These are phyloP conservation scores for Drosophila murphyi DNA, from an alignment of 1,140 invertebrate species.

Conservation along the genomic window DNA sequence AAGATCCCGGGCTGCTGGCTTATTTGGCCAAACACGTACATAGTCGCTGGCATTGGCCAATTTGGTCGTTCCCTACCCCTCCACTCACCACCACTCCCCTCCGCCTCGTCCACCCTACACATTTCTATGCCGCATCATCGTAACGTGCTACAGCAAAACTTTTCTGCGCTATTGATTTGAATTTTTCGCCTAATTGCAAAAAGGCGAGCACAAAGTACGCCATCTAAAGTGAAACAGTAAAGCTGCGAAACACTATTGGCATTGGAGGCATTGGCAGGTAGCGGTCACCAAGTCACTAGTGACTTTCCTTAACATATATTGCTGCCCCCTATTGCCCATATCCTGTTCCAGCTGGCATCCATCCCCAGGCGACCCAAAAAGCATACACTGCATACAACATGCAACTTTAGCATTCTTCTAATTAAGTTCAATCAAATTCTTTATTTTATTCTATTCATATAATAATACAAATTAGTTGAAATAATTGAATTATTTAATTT, in stretches of 20 bases:
- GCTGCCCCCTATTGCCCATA: background rate
- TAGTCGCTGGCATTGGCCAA: conserved; percentile 74
- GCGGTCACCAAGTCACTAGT: too few relatives aligned
- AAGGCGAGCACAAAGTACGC: conserved; percentile 38
- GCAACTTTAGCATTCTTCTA: too few relatives aligned
- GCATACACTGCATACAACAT: too few relatives aligned
- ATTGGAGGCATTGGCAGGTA: background rate
- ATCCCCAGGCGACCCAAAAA: too few relatives aligned
- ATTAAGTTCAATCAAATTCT: too few relatives aligned
- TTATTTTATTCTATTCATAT: too few relatives aligned
- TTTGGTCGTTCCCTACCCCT: conserved; percentile 42
- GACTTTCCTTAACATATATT: too few relatives aligned
- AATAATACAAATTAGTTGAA: too few relatives aligned
- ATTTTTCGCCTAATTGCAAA: conserved; percentile 76
- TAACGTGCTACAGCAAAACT: conserved; percentile 72
- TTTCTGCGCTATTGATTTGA: conserved; percentile 74
- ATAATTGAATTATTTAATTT: too few relatives aligned
- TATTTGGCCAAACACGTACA: conserved; percentile 74
- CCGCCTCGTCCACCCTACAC: too few relatives aligned
- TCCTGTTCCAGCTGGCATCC: background rate
- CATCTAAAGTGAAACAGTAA: conserved; percentile 8
- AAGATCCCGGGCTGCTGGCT: conserved; percentile 43
- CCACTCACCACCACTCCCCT: too few relatives aligned
- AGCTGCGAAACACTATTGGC: background rate
- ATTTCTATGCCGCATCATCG: conserved; percentile 8